A percentile compares a stretch with the other conserved stretches of the same genome.
These are phyloP conservation scores for Aphelenchoides fujianensis DNA, from an alignment of 1,140 invertebrate genomes.

Conservation along the genomic window DNA sequence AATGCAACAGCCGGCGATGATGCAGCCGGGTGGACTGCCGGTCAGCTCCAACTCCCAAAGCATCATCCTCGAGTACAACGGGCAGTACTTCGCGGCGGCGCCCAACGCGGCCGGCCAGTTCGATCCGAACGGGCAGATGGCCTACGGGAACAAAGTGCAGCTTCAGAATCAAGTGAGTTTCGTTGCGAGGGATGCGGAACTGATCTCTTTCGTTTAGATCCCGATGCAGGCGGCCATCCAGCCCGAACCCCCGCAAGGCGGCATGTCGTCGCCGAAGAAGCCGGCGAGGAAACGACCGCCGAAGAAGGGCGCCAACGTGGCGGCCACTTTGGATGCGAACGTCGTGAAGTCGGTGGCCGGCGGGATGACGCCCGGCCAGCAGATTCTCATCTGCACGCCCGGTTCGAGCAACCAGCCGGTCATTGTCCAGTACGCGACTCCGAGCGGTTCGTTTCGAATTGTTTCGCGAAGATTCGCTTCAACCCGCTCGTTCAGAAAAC, in stretches of 20 bases:
- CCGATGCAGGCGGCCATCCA: not conserved
- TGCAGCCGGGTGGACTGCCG: not conserved
- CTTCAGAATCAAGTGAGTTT: slow-evolving; percentile 10
- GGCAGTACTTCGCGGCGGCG: not conserved
- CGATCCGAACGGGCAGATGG: not conserved
- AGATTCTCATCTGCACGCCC: slow-evolving; percentile 1
- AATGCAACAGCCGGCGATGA: not conserved
- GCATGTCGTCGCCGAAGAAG: not conserved
- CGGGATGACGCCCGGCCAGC: not conserved
- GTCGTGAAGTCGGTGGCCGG: not conserved
- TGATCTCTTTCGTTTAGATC: not conserved
- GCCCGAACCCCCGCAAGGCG: not conserved
- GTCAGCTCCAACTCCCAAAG: not conserved
- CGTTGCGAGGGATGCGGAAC: not conserved
- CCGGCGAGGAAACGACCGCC: not conserved
- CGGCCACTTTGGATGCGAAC: not conserved
- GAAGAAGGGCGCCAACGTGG: not conserved
- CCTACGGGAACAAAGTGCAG: not conserved
- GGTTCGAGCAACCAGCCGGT: not conserved
- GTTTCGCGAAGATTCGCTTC: not conserved
- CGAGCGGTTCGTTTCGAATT: not conserved
- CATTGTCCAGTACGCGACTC: not conserved
- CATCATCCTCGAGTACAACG: not conserved
- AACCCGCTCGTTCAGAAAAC: not conserved
- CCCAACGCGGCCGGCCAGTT: not conserved